Evolutionary conservation across 2,113 vertebrate species (phyloP), one percentile per base, ranked within the genome.

Genomic region (Gasterosteus nipponicus): DNA sequence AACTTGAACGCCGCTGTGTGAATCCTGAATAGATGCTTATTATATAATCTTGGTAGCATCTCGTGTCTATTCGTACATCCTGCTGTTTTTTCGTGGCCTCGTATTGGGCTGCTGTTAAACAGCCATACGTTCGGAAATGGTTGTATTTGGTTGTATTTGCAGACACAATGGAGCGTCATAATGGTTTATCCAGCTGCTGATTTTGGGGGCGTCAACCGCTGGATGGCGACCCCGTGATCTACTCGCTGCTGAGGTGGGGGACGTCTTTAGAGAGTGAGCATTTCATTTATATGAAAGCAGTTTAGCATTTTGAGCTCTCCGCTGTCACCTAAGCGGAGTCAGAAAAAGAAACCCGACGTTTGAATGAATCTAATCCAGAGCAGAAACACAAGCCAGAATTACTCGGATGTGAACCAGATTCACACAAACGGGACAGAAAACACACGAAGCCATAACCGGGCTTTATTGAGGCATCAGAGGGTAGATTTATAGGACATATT

Each of bases 181-280:
- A 1, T 54, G 49, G 35, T 8, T 10, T 57, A 82, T 72, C 73
- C 87, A 88, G 86, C 66, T 86, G 76, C 60, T 81, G 44, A 39
- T 46, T 9, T 10, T 73, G 66, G 16, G 74, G 62, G 39, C 14
- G 63, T 57, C 54, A 2, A 44, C 89, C 87, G 42, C 90, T 82
- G 86, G 90, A 76, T 46, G 90, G 90, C 90, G 63, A 46, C 79
- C 39, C 59, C 3, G 76, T 81, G 83, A 83, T 75, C 80, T 84
- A 84, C 47, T 59, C 33, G 29, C 1, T 11, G 47, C 49, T 26
- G 47, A n/a, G 73, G 71, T 9, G 33, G 60, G 57, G 42, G 76
- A 62, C 81, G 73, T 66, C 10, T 46, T 68, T 56, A 22, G n/a
- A 44, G 41, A 69, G 39, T 7, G 69, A 84, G 63, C 66, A 63